Evolutionary conservation across 2,113 vertebrate species (phyloP), one percentile per base, ranked within the genome.

Genomic region (Arothron firmamentum): DNA sequence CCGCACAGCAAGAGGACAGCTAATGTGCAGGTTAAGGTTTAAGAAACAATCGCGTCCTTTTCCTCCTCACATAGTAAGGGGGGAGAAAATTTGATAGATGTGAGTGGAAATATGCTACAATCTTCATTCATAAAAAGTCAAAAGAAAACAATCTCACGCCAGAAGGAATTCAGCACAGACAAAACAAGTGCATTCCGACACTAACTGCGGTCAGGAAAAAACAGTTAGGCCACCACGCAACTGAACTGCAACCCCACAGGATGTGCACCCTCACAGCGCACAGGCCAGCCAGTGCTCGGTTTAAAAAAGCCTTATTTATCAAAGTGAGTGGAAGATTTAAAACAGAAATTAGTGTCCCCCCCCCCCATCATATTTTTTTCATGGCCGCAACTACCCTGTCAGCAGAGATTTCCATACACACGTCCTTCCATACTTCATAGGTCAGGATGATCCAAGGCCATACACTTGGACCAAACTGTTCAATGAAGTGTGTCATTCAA

Each of bases 101-200:
- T 53, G 47, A 51, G 73, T 72, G 67, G 58, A 72, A 73, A 78
- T 28, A 45, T 79, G 84, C 84, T 84, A 88, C 76, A 87, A 75
- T 75, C 60, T 78, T 66, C 15, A 60, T 52, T 28, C 69, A 70
- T 38, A 12, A 38, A 38, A 11, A 38, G 2, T 3, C 8, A 2
- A 12, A 38, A 38, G 2, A 38, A 38, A 12, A 67, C 52, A 64
- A 79, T 68, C 62, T 59, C 57, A 73, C 56, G 74, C 52, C 62
- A 78, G 62, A 77, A 84, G 83, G 55, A 63, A 62, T 64, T 63
- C 72, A 85, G 85, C 34, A 59, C 59, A 63, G 46, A 56, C 45
- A 17, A 84, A 73, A 55, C 82, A 88, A 83, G 81, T 88, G 85
- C 84, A 87, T 83, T 87, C 77, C 65, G 77, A 87, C 67, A 83